Percentiles rank a stretch among this genome's conserved stretches.
Conservation (phyloP, 2,888 invertebrate species). For the Hipparchia semele region DNA sequence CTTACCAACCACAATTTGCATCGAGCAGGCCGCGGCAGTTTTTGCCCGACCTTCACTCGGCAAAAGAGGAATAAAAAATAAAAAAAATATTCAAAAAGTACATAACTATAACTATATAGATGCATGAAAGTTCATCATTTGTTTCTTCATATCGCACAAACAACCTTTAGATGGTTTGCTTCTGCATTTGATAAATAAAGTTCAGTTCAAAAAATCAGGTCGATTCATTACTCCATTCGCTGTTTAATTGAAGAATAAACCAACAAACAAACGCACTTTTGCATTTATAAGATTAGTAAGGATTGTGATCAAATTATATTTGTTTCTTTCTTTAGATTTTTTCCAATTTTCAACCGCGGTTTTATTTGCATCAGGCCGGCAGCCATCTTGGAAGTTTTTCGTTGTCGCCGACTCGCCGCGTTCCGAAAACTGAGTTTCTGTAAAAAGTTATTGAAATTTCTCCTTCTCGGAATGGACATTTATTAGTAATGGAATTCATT, state of each 20-base stretch:
- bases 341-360: slow-evolving; percentile 63
- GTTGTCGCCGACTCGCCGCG: slow-evolving; percentile 45
- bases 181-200: no score
- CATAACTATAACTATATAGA: no score
- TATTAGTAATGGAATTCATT: slow-evolving; percentile 57
- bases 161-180: no score
- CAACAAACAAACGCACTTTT: no score
- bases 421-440: slow-evolving; percentile 42
- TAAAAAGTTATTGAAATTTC: slow-evolving; percentile 66
- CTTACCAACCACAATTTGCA: slow-evolving; percentile 70
- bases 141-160: no score
- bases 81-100: neutral
- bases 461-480: slow-evolving; percentile 66
- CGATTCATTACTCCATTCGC: no score
- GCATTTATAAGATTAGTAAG: no score
- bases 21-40: slow-evolving; percentile 43
- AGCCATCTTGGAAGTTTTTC: slow-evolving; percentile 48
- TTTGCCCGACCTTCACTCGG: neutral
- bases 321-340: slow-evolving; percentile 64
- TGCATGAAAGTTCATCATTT: no score
- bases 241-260: no score
- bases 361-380: slow-evolving; percentile 62
- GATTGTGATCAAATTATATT: neutral
- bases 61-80: neutral
- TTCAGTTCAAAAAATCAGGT: no score